Evolutionary conservation across 2,888 invertebrate species (phyloP).

Genomic region (Orchestes rusci): DNA sequence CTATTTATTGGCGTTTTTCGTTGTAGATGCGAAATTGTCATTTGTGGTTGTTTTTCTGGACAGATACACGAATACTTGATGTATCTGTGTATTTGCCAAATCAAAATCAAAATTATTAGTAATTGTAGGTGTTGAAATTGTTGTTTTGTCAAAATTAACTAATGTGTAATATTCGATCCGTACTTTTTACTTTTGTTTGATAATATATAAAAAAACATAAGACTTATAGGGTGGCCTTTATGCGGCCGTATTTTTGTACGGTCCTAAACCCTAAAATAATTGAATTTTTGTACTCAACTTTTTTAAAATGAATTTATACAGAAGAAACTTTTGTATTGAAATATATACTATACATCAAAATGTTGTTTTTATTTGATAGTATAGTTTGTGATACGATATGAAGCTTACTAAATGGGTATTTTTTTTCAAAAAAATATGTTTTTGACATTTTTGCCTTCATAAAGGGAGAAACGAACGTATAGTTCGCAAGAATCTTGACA

Average conservation of each 20-base stretch:
- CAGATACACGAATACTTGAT: too few species aligned
- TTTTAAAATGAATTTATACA: constrained; percentile 41
- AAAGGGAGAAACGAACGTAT: too few species aligned
- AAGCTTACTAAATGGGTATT: too few species aligned
- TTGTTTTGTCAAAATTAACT: too few species aligned
- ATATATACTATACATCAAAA: constrained; percentile 22
- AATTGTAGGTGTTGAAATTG: constrained; percentile 4
- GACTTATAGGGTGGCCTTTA: constrained; percentile 42
- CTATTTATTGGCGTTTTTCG: constrained; percentile 18
- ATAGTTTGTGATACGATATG: too few species aligned
- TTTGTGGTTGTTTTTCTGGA: too few species aligned
- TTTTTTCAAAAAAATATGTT: too few species aligned
- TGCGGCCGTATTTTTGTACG: constrained; percentile 35
- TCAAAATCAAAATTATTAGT: constrained; percentile 6
- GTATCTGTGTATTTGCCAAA: neutral
- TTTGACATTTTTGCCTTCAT: too few species aligned
- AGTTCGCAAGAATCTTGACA: too few species aligned
- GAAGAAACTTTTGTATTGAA: constrained; percentile 33
- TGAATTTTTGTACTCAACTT: constrained; percentile 26
- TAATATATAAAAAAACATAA: constrained; percentile 28
- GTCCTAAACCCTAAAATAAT: constrained; percentile 20
- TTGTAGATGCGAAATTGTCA: too few species aligned
- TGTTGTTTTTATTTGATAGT: neutral
- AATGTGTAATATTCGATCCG: constrained; percentile 19
- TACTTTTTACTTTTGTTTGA: constrained; percentile 16